phyloP scores from a whole-genome alignment of 2,888 invertebrate species.

The Agriopis aurantiaria region DNA sequence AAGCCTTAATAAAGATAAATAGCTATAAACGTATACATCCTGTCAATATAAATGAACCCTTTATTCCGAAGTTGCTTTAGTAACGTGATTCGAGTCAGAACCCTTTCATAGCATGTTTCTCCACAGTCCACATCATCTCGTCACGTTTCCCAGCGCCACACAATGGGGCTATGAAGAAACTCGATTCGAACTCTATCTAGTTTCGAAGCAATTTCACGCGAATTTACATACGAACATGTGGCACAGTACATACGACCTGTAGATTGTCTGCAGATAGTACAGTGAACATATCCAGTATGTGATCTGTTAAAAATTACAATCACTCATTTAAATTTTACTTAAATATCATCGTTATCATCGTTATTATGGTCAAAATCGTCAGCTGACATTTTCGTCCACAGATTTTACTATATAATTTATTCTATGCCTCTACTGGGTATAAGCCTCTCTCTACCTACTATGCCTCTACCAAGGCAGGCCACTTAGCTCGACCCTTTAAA shows the following conservation, averaged over 20 bases:
- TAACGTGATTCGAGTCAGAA: slow-evolving; percentile 15
- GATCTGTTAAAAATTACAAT: too few species aligned
- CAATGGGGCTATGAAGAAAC: slow-evolving; percentile 46
- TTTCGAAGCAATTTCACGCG: slow-evolving; percentile 65
- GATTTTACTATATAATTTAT: too few species aligned
- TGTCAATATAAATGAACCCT: slow-evolving; percentile 4
- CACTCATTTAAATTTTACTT: too few species aligned
- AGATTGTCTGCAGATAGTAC: slow-evolving; percentile 38
- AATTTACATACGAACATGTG: slow-evolving; percentile 60
- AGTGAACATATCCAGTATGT: neutral
- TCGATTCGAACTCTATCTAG: slow-evolving; percentile 42
- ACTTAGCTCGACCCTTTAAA: too few species aligned
- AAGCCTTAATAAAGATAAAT: neutral
- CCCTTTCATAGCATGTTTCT: slow-evolving; percentile 36
- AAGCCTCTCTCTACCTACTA: too few species aligned
- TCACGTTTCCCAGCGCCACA: slow-evolving; percentile 40
- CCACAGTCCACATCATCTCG: slow-evolving; percentile 30
- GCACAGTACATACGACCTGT: slow-evolving; percentile 35
- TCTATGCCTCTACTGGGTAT: too few species aligned
- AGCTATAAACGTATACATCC: slow-evolving; percentile 6
- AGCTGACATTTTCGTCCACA: too few species aligned
- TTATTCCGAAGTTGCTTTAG: slow-evolving; percentile 5
- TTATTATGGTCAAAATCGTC: too few species aligned
- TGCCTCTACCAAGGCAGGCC: too few species aligned
- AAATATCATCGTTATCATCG: too few species aligned